Evolutionary conservation across 2,888 invertebrate genomes (phyloP), one percentile per base, ranked within the genome.

Genomic region (Hypena proboscidalis): DNA sequence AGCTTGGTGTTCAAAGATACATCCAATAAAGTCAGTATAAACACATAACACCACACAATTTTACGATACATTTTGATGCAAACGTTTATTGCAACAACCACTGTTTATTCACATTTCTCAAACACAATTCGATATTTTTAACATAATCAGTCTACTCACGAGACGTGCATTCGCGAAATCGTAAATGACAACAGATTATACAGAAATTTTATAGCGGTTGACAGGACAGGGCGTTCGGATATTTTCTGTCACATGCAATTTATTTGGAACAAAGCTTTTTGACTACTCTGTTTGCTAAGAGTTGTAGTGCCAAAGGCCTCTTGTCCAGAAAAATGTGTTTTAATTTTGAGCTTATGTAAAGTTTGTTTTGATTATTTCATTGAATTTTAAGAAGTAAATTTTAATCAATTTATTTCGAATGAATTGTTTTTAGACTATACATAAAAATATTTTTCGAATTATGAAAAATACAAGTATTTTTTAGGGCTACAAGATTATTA

Each of bases 21-120:
- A 90, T 94, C 93, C 80, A 94, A 85, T 80, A 94, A 90, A 72
- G 92, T 93, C 85, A 94, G 90, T 81, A 93, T 79, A 89, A 94
- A 92, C 84, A 94, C 87, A 85, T 93, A 93, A 92, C 92, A 92
- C 91, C 93, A 93, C 87, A 93, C 85, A 77, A 90, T 85, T 83
- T 89, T 89, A 70, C 86, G 85, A 84, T 83, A 90, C 93, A 93
- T 93, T 76, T 82, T 85, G 50, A 68, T 65, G 61, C 58, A 73
- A 65, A 67, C 67, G 35, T 69, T 69, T 44, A 64, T 66, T 70
- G 46, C 60, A 66, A 60, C 44, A 53, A 62, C 50, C 72, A 78
- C 70, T 77, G 53, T 75, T 80, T 72, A 74, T 74, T 87, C 82
- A 86, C 85, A 90, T 88, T 81, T 86, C 86, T 75, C 43, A 59